These are phyloP conservation scores for Myopa tessellatipennis DNA, from an alignment of 2,888 invertebrate genomes.

Conservation along the genomic window DNA sequence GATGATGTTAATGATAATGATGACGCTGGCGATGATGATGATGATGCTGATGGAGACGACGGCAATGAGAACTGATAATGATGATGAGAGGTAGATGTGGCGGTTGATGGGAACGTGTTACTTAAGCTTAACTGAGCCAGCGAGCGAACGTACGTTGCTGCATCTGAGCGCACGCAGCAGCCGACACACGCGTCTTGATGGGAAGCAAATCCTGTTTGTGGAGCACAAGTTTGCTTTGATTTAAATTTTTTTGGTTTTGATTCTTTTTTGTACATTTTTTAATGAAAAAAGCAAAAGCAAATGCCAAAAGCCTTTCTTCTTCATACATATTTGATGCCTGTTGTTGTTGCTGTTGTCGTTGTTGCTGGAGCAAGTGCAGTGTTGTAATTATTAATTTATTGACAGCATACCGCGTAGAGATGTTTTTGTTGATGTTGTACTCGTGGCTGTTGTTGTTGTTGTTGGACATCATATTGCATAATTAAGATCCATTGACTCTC, in stretches of 20 bases:
- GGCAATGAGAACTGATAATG: conserved; percentile 31
- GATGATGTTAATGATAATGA: conserved; percentile 41
- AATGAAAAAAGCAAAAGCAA: conserved; percentile 15
- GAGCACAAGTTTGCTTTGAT: conserved; percentile 33
- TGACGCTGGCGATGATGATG: conserved; percentile 42
- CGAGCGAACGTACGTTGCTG: conserved; percentile 39
- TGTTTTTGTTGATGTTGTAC: conserved; percentile 27
- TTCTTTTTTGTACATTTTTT: not conserved
- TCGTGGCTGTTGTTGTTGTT: conserved; percentile 29
- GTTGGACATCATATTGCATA: conserved; percentile 49
- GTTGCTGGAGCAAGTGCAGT: conserved; percentile 31
- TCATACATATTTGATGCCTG: conserved; percentile 28
- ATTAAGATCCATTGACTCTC: conserved; percentile 53
- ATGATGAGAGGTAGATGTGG: conserved; percentile 36
- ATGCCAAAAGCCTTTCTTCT: not conserved
- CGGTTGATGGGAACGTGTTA: conserved; percentile 36
- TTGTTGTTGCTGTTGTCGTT: conserved; percentile 20
- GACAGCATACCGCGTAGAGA: conserved; percentile 49
- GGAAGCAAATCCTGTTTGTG: conserved; percentile 52
- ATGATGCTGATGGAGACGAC: conserved; percentile 32
- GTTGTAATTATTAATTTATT: conserved; percentile 54
- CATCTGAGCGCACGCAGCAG: conserved; percentile 16
- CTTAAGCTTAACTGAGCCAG: conserved; percentile 34
- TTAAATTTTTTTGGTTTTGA: conserved; percentile 34
- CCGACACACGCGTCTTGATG: conserved; percentile 49